Evolutionary conservation across 2,797 vertebrate genomes (phyloP).

Genomic region (Natrix natrix): DNA sequence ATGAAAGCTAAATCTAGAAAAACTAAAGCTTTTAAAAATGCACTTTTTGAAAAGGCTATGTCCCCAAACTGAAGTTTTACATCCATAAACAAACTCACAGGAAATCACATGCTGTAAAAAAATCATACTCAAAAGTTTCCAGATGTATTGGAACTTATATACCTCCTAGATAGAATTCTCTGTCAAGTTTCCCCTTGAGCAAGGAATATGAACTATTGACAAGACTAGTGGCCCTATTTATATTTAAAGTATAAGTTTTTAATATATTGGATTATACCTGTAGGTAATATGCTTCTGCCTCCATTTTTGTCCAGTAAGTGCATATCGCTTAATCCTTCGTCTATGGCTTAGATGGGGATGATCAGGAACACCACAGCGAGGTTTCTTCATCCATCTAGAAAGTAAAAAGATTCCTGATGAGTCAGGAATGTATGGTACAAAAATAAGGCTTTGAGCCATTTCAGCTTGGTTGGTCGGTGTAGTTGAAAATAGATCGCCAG

Average conservation of each 20-base stretch:
- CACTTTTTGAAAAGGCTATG: background rate
- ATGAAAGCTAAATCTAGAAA: background rate
- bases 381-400: slow-evolving; percentile 93
- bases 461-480: background rate
- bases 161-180: background rate
- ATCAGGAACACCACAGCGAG: slow-evolving; percentile 93
- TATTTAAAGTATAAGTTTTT: background rate
- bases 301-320: slow-evolving; percentile 96
- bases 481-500: background rate
- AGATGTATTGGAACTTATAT: background rate
- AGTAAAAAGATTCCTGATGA: slow-evolving; percentile 2
- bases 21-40: background rate
- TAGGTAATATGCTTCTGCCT: slow-evolving; percentile 95
- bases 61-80: background rate
- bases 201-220: background rate
- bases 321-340: slow-evolving; percentile 91
- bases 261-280: slow-evolving; percentile 74
- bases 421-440: background rate
- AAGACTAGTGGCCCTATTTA: background rate
- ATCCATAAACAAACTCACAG: background rate
- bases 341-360: slow-evolving; percentile 85
- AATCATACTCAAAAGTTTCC: background rate
- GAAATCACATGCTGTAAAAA: background rate
- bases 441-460: background rate
- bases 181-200: background rate